phyloP scores from a whole-genome alignment of 2,113 vertebrate species.

The Lipotes vexillifer region DNA sequence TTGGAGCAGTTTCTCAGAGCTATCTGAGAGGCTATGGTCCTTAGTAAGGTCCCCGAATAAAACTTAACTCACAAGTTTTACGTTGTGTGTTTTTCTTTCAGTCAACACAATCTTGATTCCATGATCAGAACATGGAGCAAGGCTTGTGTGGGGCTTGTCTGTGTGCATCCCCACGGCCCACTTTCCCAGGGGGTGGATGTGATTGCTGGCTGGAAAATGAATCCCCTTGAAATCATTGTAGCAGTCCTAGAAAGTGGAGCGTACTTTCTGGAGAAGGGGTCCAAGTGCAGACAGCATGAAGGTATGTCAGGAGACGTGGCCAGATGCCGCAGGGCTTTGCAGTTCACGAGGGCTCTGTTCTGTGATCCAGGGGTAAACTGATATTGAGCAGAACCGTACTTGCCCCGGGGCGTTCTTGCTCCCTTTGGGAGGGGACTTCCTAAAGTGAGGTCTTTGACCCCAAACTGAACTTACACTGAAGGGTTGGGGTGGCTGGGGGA shows the following conservation, averaged over 20 bases:
- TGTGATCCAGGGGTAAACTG: background rate
- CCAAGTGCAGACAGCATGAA: background rate
- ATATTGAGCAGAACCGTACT: background rate
- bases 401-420: background rate
- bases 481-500: background rate
- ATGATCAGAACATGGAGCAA: background rate
- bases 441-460: background rate
- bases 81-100: background rate
- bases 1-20: background rate
- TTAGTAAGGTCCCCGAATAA: background rate
- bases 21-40: background rate
- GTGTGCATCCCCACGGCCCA: background rate
- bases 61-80: background rate
- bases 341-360: background rate
- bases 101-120: background rate
- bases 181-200: background rate
- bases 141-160: background rate
- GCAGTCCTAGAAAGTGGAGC: background rate
- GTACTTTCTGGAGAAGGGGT: background rate
- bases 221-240: background rate
- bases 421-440: background rate
- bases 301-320: background rate
- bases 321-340: background rate
- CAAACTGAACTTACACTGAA: background rate
- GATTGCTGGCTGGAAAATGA: background rate